These are phyloP conservation scores for Danio albolineatus DNA, from an alignment of 2,797 vertebrate genomes.

Conservation along the genomic window DNA sequence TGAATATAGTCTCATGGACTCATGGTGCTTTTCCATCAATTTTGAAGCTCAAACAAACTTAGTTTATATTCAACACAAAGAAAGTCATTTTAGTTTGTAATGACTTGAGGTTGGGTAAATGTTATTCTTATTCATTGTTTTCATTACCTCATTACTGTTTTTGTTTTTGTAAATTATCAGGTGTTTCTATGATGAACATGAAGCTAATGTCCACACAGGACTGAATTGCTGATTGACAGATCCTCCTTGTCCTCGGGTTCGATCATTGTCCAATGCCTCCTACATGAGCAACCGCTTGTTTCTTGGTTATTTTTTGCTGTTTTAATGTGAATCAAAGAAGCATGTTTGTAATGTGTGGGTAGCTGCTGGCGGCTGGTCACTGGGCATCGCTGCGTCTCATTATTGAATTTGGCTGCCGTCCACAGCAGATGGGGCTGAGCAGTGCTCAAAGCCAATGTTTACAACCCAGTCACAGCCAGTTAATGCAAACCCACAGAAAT, in stretches of 20 bases:
- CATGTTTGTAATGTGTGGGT: constrained; percentile 61
- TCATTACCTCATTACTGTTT: background rate
- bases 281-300: constrained; percentile 49
- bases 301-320: constrained; percentile 40
- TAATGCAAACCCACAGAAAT: constrained; percentile 59
- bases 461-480: constrained; percentile 65
- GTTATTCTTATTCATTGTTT: background rate
- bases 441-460: constrained; percentile 67
- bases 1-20: too few species aligned
- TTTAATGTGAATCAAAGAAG: constrained; percentile 51
- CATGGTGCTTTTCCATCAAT: background rate
- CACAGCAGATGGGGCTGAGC: constrained; percentile 69
- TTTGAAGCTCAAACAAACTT: background rate
- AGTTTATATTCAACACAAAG: background rate
- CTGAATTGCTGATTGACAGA: constrained; percentile 25
- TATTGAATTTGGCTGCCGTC: constrained; percentile 69
- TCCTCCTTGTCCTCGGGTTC: background rate
- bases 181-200: constrained; percentile 15
- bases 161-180: too few species aligned
- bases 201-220: constrained; percentile 4
- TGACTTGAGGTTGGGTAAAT: background rate
- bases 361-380: constrained; percentile 60
- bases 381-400: constrained; percentile 60
- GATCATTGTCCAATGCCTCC: constrained; percentile 30
- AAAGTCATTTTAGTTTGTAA: background rate